Conservation (phyloP, 2,113 vertebrate species). For the Elaphurus davidianus region DNA sequence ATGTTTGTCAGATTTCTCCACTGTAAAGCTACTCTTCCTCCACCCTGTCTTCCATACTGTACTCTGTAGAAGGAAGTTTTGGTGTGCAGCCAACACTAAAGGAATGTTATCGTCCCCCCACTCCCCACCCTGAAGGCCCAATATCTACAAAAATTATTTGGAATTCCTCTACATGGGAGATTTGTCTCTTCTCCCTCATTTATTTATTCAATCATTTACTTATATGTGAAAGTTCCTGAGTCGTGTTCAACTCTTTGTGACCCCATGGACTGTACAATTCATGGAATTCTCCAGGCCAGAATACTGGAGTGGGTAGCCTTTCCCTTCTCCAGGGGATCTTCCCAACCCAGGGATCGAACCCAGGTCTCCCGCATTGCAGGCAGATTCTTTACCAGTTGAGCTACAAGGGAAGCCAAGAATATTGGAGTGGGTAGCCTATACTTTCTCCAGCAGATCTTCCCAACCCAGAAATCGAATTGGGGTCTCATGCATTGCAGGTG, state of each 20-base stretch:
- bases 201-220: constrained; percentile 9
- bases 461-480: background rate
- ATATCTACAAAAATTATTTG: background rate
- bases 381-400: background rate
- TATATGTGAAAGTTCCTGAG: background rate
- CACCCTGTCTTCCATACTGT: background rate
- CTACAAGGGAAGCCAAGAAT: background rate
- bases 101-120: background rate
- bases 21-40: background rate
- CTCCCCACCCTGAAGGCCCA: background rate
- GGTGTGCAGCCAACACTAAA: background rate
- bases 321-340: background rate
- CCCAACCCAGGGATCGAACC: background rate
- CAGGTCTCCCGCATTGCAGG: background rate
- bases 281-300: background rate
- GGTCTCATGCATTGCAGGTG: background rate
- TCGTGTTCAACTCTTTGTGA: background rate
- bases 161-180: background rate
- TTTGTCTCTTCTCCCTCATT: background rate
- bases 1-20: background rate
- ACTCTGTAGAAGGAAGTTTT: background rate
- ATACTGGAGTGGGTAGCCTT: background rate
- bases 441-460: background rate
- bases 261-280: background rate
- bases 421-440: background rate